Conservation (phyloP, 2,797 vertebrate genomes). For the Discoglossus pictus region DNA sequence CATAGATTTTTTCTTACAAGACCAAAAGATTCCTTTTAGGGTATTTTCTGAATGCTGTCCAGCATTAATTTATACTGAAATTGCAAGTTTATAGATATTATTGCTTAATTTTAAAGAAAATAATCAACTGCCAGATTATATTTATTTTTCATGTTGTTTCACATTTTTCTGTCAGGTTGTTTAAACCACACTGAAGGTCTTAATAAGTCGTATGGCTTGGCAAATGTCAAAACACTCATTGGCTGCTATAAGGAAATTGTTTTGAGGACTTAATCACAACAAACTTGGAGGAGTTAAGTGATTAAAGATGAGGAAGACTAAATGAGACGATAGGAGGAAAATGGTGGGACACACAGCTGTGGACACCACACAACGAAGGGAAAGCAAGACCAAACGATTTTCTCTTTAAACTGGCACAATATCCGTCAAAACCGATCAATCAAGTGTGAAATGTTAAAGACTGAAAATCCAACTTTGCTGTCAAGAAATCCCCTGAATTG, state of each 20-base stretch:
- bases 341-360: background rate
- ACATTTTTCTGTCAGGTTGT: slow-evolving; percentile 59
- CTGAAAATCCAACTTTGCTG: slow-evolving; percentile 39
- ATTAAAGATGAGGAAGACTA: slow-evolving; percentile 37
- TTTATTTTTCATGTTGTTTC: slow-evolving; percentile 59
- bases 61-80: no score
- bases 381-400: slow-evolving; percentile 8
- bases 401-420: slow-evolving; percentile 13
- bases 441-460: slow-evolving; percentile 35
- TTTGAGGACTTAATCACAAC: slow-evolving; percentile 53
- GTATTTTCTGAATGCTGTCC: no score
- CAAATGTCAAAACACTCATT: slow-evolving; percentile 54
- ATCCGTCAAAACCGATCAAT: slow-evolving; percentile 41
- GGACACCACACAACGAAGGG: slow-evolving; percentile 6
- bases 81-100: slow-evolving; percentile 58
- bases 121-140: slow-evolving; percentile 57
- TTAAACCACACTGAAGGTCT: slow-evolving; percentile 53
- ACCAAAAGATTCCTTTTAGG: no score
- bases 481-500: slow-evolving; percentile 40
- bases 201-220: slow-evolving; percentile 43
- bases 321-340: slow-evolving; percentile 1
- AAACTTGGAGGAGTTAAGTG: slow-evolving; percentile 55
- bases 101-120: slow-evolving; percentile 58
- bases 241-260: slow-evolving; percentile 54
- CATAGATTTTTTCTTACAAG: no score